phyloP scores from a whole-genome alignment of 2,797 vertebrate genomes.

The Semotilus atromaculatus region DNA sequence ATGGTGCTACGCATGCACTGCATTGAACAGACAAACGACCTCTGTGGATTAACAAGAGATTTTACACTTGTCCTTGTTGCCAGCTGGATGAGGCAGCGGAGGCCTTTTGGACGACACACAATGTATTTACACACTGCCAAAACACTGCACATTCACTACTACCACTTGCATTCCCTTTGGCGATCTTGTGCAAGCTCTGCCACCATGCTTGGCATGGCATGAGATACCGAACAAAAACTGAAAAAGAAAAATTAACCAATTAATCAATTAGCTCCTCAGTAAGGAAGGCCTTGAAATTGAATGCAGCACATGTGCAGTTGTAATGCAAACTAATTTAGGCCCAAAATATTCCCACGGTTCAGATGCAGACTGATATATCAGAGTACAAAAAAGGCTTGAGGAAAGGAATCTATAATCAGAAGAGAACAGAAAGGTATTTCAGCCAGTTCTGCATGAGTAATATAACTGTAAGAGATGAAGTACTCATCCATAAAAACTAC shows the following conservation, averaged over 20 bases:
- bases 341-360: neutral
- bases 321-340: neutral
- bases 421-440: neutral
- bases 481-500: neutral
- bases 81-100: constrained; percentile 55
- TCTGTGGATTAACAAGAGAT: constrained; percentile 49
- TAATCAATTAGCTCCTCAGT: constrained; percentile 29
- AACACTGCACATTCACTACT: constrained; percentile 39
- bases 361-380: neutral
- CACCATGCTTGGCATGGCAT: neutral
- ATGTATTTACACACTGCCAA: constrained; percentile 56
- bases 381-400: neutral
- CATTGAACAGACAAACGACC: constrained; percentile 38
- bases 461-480: constrained; percentile 9
- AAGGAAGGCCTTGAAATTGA: neutral
- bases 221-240: constrained; percentile 14
- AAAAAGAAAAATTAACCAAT: neutral
- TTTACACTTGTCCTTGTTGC: constrained; percentile 50
- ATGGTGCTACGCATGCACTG: constrained; percentile 16
- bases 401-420: neutral
- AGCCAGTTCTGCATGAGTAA: neutral
- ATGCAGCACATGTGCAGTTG: neutral
- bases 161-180: constrained; percentile 17
- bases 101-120: constrained; percentile 49
- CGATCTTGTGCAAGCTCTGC: constrained; percentile 17